Conservation (phyloP, 2,113 vertebrate species). For the Apistogramma diplotaenia region DNA sequence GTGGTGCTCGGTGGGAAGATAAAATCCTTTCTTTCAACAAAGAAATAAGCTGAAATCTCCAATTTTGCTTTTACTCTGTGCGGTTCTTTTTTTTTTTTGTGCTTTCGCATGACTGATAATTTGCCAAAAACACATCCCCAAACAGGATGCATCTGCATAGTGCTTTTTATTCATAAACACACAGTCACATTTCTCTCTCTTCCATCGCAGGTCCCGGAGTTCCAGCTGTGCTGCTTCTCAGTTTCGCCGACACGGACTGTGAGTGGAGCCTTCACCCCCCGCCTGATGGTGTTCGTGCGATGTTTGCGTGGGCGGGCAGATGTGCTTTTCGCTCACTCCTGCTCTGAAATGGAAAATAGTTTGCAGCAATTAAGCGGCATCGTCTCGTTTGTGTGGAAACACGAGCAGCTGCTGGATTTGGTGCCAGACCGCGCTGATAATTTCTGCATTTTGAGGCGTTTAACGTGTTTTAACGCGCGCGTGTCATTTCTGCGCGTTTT, state of each 20-base stretch:
- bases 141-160: background rate
- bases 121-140: background rate
- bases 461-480: background rate
- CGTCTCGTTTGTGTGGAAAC: slow-evolving; percentile 25
- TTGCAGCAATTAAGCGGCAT: slow-evolving; percentile 7
- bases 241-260: slow-evolving; percentile 50
- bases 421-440: background rate
- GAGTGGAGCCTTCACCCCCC: slow-evolving; percentile 25
- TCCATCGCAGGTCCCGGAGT: slow-evolving; percentile 82
- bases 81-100: background rate
- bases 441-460: slow-evolving; percentile 11
- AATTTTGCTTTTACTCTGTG: background rate
- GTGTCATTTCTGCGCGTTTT: background rate
- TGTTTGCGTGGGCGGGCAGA: background rate
- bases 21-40: background rate
- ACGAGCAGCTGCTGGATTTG: slow-evolving; percentile 26
- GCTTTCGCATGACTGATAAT: background rate
- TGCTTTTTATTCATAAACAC: background rate
- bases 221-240: slow-evolving; percentile 79
- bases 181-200: background rate
- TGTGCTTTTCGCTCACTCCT: background rate
- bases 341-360: slow-evolving; percentile 13
- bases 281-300: background rate
- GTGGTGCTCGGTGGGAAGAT: no score
- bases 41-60: background rate